Evolutionary conservation across 2,888 invertebrate species (phyloP), one percentile per base, ranked within the genome.

Genomic region (Xestoiulus laeticollis): DNA sequence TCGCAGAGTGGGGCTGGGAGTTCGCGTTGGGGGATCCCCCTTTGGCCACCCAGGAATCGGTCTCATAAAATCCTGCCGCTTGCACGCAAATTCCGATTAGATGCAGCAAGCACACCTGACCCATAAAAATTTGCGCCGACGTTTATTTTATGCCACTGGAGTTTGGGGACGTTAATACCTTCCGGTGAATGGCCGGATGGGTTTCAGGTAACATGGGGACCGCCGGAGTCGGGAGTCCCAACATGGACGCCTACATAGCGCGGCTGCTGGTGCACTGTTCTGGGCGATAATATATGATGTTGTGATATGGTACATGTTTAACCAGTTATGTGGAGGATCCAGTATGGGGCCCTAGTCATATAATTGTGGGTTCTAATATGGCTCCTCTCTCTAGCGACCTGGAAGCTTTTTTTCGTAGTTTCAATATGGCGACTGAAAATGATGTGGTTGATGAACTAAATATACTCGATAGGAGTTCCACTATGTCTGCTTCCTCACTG

Each of bases 1-100:
- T 8, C 26, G 26, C 68, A 26, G 68, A 68, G 14, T 68, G 68
- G 68, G 68, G 26, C 68, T 68, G 68, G 68, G 68, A 68, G 68
- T 68, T 68, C 68, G 26, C 68, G 68, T 68, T 68, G 68, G 68
- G 68, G 68, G 68, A 68, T 68, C 68, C 68, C 22, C 68, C 68
- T 38, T n/a, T 26, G 68, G 26, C 68, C 68, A 68, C 68, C 68
- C 68, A 68, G 68, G 68, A 68, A 26, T 26, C 26, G 68, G 68
- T 26, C 68, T 68, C 68, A 26, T 68, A 68, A 68, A 68, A 68
- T 68, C 12, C 68, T 26, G 8, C 68, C 26, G 68, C 68, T 26
- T 68, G 26, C 26, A 68, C 68, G 26, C 68, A 68, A 26, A 68
- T 68, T 68, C 68, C 26, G n/a, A 68, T 68, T 68, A 68, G 68